Evolutionary conservation across 2,113 vertebrate genomes (phyloP), one percentile per base, ranked within the genome.

Genomic region (Pyrgilauda ruficollis): DNA sequence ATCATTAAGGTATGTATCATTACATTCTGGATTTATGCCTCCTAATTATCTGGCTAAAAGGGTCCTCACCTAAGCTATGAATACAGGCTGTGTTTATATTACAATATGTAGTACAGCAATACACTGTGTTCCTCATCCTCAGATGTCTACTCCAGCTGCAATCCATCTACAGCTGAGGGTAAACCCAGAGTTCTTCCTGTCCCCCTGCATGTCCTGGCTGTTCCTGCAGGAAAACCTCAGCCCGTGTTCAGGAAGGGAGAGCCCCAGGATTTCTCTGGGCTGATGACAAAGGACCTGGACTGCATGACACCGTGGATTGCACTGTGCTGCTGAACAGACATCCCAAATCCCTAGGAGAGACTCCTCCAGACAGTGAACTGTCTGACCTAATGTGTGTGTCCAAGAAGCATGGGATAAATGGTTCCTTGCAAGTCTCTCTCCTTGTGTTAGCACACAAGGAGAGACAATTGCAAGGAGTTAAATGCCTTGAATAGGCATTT

Each of bases 161-260:
- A 33, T 52, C 44, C 70, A 39, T 1, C 47, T 39, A 26, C 26
- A 10, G 35, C 18, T 23, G 35, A 55, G 23, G 43, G 16, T 70
- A 52, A 74, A 46, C 15, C 17, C 3, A 6, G n/a, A 56, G 9
- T 17, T 77, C 21, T 39, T 86, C 22, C 68, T 66, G 13, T 24
- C 14, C 22, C 23, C 66, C 24, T 74, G 50, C 7, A 5, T 63
- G 43, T 7, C 27, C 33, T 84, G 64, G 20, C 47, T 70, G 26
- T 33, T 87, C 62, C 68, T 89, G 41, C 27, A 84, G 84, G 30
- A 63, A 46, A 81, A 55, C 10, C 41, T 69, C 77, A 79, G 49
- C 62, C 44, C 0, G 0, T 31, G 27, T 14, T 15, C 47, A 78
- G 10, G 13, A 18, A 19, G 19, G 7, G 22, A n/a, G 11, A 76